Evolutionary conservation across 1,140 invertebrate species (phyloP).

Genomic region (Coenobita brevimanus): DNA sequence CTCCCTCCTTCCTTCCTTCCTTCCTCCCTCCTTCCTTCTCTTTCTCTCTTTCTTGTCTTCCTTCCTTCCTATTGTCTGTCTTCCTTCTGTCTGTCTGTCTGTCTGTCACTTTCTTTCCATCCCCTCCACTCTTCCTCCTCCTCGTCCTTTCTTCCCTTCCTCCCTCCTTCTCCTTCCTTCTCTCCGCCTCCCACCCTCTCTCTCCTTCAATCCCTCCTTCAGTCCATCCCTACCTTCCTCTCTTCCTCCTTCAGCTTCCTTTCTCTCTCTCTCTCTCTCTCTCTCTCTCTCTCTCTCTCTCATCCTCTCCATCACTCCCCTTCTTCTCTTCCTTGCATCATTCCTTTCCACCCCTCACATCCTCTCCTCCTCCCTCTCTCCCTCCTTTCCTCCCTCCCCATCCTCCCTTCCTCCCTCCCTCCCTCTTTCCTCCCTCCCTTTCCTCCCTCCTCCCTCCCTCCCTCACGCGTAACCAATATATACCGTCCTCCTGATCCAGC

Average conservation of each 20-base stretch:
- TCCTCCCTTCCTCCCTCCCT: background rate
- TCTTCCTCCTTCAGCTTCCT: too few relatives aligned
- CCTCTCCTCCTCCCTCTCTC: background rate
- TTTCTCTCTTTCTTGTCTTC: background rate
- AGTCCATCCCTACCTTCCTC: too few relatives aligned
- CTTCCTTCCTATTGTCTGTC: too few relatives aligned
- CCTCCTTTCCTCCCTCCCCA: too few relatives aligned
- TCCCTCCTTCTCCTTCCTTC: too few relatives aligned
- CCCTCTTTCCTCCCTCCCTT: background rate
- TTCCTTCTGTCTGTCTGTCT: background rate
- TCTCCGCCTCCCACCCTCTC: too few relatives aligned
- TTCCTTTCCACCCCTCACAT: background rate
- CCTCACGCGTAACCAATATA: too few relatives aligned
- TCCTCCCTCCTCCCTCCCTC: background rate
- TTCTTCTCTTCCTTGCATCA: background rate
- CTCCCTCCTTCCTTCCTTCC: background rate
- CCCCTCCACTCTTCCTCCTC: background rate
- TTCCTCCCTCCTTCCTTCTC: background rate
- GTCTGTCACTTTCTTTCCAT: constrained; percentile 7
- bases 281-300: background rate
- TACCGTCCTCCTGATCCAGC: too few relatives aligned
- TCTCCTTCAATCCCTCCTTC: too few relatives aligned
- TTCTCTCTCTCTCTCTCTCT: constrained; percentile 14
- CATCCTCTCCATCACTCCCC: background rate
- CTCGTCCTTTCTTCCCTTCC: background rate